Evolutionary conservation across 2,797 vertebrate genomes (phyloP).

Genomic region (Tolypeutes matacus): DNA sequence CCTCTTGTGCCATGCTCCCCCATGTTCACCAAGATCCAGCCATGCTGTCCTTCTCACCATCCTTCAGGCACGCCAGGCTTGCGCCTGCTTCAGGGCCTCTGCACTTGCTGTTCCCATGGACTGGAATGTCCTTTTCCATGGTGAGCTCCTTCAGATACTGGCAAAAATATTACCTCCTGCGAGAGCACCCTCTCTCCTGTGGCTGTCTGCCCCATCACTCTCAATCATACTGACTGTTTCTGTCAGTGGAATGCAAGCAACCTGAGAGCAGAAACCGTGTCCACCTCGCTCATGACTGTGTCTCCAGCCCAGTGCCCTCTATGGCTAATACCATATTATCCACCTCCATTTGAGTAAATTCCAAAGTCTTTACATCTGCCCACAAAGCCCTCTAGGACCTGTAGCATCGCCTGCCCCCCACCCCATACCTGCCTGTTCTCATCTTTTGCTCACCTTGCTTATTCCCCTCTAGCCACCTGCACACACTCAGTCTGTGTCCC

Average conservation of each 20-base stretch:
- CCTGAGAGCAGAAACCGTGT: neutral
- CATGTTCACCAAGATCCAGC: neutral
- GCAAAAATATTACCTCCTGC: neutral
- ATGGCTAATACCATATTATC: neutral
- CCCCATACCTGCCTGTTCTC: neutral
- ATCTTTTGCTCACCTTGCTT: neutral
- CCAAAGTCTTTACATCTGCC: neutral
- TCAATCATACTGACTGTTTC: neutral
- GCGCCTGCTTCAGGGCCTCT: neutral
- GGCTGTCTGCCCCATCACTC: neutral
- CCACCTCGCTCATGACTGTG: fast-evolving
- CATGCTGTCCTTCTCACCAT: neutral
- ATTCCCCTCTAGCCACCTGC: too few relatives aligned
- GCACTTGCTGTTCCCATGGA: neutral
- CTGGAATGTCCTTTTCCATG: neutral
- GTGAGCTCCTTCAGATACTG: neutral
- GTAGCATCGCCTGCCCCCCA: too few relatives aligned
- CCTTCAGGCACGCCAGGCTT: neutral
- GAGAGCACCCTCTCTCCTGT: neutral
- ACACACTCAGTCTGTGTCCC: too few relatives aligned
- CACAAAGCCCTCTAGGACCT: neutral
- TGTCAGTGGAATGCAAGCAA: neutral
- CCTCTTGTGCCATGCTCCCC: neutral
- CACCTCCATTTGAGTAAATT: neutral
- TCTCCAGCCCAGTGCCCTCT: neutral